These are phyloP conservation scores for Druon quercuslanigerum DNA, from an alignment of 1,140 invertebrate genomes.

Conservation along the genomic window DNA sequence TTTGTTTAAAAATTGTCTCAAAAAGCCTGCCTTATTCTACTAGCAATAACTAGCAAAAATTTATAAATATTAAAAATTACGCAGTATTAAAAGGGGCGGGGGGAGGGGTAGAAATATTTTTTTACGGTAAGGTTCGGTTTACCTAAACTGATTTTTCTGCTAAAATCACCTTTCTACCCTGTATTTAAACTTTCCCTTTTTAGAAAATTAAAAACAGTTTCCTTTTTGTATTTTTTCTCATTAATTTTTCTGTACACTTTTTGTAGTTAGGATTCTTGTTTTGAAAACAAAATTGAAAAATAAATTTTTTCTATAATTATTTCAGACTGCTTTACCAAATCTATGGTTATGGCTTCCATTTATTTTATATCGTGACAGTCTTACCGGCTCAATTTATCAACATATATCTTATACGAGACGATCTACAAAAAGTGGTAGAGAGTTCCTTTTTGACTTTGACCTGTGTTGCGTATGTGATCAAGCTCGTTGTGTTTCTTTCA, in stretches of 20 bases:
- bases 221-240: no score
- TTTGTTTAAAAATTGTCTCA: no score
- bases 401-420: neutral
- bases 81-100: no score
- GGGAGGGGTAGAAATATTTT: no score
- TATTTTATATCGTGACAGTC: neutral
- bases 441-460: conserved; percentile 7
- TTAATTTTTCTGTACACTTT: no score
- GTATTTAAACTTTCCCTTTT: neutral
- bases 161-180: neutral
- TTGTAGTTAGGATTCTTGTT: no score
- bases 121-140: no score
- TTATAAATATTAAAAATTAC: no score
- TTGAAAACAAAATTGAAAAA: neutral
- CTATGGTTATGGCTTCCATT: neutral
- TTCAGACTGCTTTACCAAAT: neutral
- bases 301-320: neutral
- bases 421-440: neutral
- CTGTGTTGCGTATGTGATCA: neutral
- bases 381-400: conserved; percentile 9
- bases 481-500: neutral
- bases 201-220: no score
- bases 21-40: no score
- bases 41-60: no score
- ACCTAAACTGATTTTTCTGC: no score